Percentiles rank a stretch among this genome's conserved stretches.
Evolutionary conservation across 2,888 invertebrate species (phyloP).

Genomic region (Patella depressa): DNA sequence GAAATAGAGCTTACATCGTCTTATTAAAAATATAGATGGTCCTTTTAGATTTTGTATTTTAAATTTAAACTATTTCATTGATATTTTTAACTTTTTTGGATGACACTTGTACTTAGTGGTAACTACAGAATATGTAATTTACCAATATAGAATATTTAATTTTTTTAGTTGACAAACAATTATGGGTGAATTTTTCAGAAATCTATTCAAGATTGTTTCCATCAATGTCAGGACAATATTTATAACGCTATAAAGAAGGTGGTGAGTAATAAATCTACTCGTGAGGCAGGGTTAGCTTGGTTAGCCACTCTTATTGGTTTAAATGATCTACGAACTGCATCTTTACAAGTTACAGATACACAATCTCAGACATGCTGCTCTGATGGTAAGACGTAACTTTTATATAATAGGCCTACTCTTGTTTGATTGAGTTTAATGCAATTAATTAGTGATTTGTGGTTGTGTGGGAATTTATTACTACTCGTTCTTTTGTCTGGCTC

Average conservation of each 20-base stretch:
- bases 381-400: slow-evolving; percentile 27
- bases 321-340: slow-evolving; percentile 32
- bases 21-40: no score
- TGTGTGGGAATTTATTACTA: no score
- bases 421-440: neutral
- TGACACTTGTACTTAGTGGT: no score
- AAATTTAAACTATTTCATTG: no score
- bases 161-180: no score
- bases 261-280: slow-evolving; percentile 25
- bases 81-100: no score
- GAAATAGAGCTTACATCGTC: no score
- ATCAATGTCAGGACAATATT: slow-evolving; percentile 25
- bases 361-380: slow-evolving; percentile 28
- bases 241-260: slow-evolving; percentile 29
- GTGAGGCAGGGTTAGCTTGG: slow-evolving; percentile 33
- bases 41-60: no score
- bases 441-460: no score
- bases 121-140: no score
- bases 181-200: slow-evolving; percentile 14
- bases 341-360: slow-evolving; percentile 21
- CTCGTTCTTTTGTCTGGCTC: no score
- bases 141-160: no score
- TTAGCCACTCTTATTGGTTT: slow-evolving; percentile 31
- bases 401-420: neutral
- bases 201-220: slow-evolving; percentile 28